phyloP scores from a whole-genome alignment of 2,797 vertebrate genomes.

The Lagorchestes hirsutus region DNA sequence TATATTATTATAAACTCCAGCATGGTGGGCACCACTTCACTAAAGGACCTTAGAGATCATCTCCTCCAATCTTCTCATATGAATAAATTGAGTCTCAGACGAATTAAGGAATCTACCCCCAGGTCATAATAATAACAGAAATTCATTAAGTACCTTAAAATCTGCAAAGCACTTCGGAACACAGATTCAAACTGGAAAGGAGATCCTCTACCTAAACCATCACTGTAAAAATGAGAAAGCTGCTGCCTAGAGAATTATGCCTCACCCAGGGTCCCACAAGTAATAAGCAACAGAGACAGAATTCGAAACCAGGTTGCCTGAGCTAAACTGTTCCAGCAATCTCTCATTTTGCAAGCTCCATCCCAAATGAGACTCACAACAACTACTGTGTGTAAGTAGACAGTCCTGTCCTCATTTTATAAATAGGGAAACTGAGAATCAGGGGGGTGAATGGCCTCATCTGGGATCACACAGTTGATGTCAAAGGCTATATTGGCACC shows the following conservation, averaged over 20 bases:
- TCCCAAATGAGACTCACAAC: neutral
- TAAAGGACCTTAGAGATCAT: neutral
- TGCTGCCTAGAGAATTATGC: too few species aligned
- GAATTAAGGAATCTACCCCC: neutral
- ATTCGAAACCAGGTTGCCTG: neutral
- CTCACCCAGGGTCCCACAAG: too few species aligned
- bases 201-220: too few species aligned
- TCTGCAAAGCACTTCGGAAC: neutral
- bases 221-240: too few species aligned
- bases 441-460: neutral
- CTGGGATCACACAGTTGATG: neutral
- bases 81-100: neutral
- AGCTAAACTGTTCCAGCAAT: neutral
- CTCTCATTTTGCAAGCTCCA: neutral
- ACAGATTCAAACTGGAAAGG: neutral
- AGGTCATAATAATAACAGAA: neutral
- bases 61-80: neutral
- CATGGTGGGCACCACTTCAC: neutral
- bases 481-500: neutral
- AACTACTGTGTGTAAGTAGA: neutral
- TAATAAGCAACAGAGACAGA: neutral
- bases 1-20: neutral
- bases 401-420: neutral
- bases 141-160: neutral
- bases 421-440: neutral